Evolutionary conservation across 2,888 invertebrate species (phyloP), one percentile per base, ranked within the genome.

Genomic region (Pterostichus niger): DNA sequence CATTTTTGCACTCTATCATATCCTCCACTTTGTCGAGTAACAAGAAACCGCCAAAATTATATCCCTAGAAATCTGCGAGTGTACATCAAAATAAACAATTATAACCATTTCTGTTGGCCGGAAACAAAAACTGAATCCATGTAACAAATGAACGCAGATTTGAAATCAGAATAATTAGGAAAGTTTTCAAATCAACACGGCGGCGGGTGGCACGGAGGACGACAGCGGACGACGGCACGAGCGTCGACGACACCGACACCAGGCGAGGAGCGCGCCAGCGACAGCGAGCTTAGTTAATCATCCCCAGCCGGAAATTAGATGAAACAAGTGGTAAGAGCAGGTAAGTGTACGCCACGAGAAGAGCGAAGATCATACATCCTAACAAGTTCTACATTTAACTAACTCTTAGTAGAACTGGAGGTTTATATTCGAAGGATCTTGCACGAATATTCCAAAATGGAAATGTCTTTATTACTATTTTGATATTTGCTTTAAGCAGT

Each of bases 301-400:
- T 81, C 40, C 80, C n/a, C 52, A 52, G 24, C 49, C 81, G 81
- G 81, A 81, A 81, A 73, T 71, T 81, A 73, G 81, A 81, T 81
- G 56, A 81, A 71, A 17, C 44, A 80, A 80, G 64, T 64, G 64
- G 68, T 68, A 52, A 40, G 64, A 80, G 46, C 49, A 80, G 80
- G 52, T 80, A 52, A 80, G 64, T 31, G 31, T 11, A 52, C 15
- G 59, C 24, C 3, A 24, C 24, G 24, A 3, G 24, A 24, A 24
- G 24, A 59, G 10, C 24, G 59, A 59, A 24, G 7, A 40, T 40
- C 40, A 40, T 40, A 40, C 40, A 40, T 40, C 40, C 9, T 1
- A 40, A 9, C 3, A 40, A 40, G 40, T 7, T 40, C 40, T 9
- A 40, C 40, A 9, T 6, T 40, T 9, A 7, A 40, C 40, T 40